phyloP scores from a whole-genome alignment of 2,113 vertebrate species.

The Limanda limanda region DNA sequence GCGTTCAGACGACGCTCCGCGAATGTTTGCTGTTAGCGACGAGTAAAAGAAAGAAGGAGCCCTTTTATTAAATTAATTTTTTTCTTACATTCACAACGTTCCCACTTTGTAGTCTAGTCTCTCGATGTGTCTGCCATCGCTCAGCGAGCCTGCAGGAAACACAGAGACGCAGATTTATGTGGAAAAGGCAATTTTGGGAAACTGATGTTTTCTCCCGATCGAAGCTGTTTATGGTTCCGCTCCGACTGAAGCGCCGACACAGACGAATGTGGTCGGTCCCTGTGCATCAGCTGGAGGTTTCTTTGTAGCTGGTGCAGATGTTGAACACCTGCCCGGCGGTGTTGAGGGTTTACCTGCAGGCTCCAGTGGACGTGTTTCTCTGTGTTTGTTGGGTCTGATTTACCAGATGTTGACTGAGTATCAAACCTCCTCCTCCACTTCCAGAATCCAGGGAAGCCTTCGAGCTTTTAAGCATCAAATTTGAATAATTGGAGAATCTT shows the following conservation, averaged over 20 bases:
- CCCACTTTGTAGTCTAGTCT: conserved; percentile 32
- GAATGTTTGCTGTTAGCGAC: conserved; percentile 54
- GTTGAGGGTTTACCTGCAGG: conserved; percentile 9
- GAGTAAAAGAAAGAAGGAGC: neutral
- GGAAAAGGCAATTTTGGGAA: conserved; percentile 30
- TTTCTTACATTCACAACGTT: conserved; percentile 24
- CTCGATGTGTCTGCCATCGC: conserved; percentile 4
- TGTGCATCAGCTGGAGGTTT: neutral
- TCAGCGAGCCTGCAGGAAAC: neutral
- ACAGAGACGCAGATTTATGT: conserved; percentile 7
- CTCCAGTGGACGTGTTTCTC: neutral
- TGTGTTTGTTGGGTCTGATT: neutral
- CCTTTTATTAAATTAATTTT: neutral
- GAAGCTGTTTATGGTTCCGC: conserved; percentile 22
- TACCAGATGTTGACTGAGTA: neutral
- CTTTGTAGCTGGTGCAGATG: conserved; percentile 34
- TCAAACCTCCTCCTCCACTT: no score
- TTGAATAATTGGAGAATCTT: no score
- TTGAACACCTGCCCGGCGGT: conserved; percentile 43
- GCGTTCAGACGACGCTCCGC: conserved; percentile 26
- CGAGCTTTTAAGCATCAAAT: no score
- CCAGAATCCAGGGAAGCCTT: no score
- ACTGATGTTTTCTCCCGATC: neutral
- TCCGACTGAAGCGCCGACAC: conserved; percentile 30
- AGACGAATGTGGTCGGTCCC: conserved; percentile 17